phyloP scores from a whole-genome alignment of 1,140 invertebrate species.

The Ceratosolen fusciceps region DNA sequence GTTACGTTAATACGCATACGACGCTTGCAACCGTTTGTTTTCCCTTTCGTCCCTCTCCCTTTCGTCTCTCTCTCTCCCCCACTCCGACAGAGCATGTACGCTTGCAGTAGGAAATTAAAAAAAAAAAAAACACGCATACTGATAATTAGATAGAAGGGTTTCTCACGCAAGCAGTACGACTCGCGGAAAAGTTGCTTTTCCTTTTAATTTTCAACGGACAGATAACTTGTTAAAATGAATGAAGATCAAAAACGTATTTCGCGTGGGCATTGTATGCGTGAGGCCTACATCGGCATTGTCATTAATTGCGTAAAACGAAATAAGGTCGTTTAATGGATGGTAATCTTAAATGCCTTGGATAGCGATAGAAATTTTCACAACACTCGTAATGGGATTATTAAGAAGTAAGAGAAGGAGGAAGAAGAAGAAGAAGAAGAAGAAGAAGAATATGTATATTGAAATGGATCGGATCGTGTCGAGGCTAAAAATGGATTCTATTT shows the following conservation, averaged over 20 bases:
- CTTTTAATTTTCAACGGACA: too few relatives aligned
- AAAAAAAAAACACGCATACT: too few relatives aligned
- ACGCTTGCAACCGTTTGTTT: background rate
- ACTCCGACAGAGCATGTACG: too few relatives aligned
- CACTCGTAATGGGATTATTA: background rate
- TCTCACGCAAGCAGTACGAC: too few relatives aligned
- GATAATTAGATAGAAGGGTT: too few relatives aligned
- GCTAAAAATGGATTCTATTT: background rate
- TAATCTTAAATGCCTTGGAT: constrained; percentile 24
- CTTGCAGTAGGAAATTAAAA: too few relatives aligned
- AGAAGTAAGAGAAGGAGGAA: too few relatives aligned
- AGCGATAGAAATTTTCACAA: constrained; percentile 8
- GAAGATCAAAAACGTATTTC: background rate
- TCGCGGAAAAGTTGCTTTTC: too few relatives aligned
- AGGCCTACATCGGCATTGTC: constrained; percentile 12
- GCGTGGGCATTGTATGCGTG: background rate
- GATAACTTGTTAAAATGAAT: too few relatives aligned
- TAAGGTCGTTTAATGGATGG: constrained; percentile 26
- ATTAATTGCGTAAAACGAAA: constrained; percentile 39
- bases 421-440: too few relatives aligned
- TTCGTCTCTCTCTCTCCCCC: too few relatives aligned
- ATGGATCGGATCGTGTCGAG: background rate
- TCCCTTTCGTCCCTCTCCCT: too few relatives aligned
- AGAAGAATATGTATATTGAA: constrained; percentile 5
- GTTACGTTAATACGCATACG: background rate